Evolutionary conservation across 2,888 invertebrate species (phyloP), one percentile per base, ranked within the genome.

Genomic region (Drosophila atroscutellata): DNA sequence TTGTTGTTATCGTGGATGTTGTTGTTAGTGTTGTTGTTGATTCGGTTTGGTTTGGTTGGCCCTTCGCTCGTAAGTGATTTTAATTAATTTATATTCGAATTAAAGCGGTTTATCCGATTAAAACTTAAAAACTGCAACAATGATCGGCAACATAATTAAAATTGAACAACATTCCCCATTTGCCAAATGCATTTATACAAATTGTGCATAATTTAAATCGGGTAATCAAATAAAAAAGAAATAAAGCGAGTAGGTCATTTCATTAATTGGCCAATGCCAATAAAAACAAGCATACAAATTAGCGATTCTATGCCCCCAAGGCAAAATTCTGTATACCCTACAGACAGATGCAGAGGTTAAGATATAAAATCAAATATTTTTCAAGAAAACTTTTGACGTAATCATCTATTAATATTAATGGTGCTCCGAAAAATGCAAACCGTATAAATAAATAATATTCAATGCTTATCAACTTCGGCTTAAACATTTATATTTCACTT

Each of bases 71-170:
- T 77, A 89, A 87, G 77, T 83, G 86, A 86, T 88, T 87, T 87
- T 90, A 87, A 87, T 87, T 87, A 87, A 90, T 87, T 87, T 87
- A 90, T 88, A 87, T 88, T 72, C 80, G 86, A 88, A 83, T 86
- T 87, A 89, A 87, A 90, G 84, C 75, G 89, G 72, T 86, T 90
- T 73, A 76, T 70, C 59, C 83, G 83, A 83, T 87, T 86, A 88
- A 85, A 83, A 88, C 88, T 81, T 86, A 75, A 87, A 85, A 83
- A 80, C 59, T 63, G 70, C 72, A 76, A 80, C 73, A 75, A 68
- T 66, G 83, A 75, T 69, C 64, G 74, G 70, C 55, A 56, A 67
- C 69, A 81, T 81, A 89, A 86, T 89, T 86, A 80, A 78, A 86
- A 84, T 81, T 86, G 65, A 68, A 73, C 79, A 78, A 75, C 72